Percentiles rank a stretch among this genome's conserved stretches.
Conservation (phyloP, 2,113 vertebrate genomes). For the Miniopterus natalensis region DNA sequence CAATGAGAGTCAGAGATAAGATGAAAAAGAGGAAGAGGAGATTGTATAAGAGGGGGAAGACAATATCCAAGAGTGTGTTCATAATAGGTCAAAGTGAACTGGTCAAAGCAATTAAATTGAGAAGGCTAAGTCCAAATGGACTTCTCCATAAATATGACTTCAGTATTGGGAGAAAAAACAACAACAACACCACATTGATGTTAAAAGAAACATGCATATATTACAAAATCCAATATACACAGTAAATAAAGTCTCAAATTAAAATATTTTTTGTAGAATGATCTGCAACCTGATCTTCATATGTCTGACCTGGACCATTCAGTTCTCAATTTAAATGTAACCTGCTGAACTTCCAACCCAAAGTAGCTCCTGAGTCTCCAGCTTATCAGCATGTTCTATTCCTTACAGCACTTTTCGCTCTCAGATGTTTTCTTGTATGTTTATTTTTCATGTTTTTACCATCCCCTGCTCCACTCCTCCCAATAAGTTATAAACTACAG, state of each 20-base stretch:
- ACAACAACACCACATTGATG: background rate
- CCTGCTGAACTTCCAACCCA: background rate
- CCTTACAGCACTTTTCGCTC: background rate
- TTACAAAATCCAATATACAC: slow-evolving; percentile 20
- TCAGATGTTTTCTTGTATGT: background rate
- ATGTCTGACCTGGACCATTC: background rate
- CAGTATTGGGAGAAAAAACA: background rate
- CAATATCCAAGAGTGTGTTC: background rate
- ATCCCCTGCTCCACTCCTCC: background rate
- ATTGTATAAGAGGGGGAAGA: background rate
- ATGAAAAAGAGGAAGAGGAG: slow-evolving; percentile 14
- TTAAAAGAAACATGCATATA: background rate
- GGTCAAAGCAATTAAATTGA: background rate
- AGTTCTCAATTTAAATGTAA: background rate
- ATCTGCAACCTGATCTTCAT: background rate
- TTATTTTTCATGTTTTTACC: slow-evolving; percentile 13
- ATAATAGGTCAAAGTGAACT: slow-evolving; percentile 1
- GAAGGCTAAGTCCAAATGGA: background rate
- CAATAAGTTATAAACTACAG: background rate
- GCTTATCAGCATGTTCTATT: background rate
- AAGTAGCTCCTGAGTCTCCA: background rate
- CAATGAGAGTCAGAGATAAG: slow-evolving; percentile 49
- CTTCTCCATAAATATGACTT: background rate
- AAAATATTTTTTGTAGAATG: background rate
- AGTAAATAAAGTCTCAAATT: slow-evolving; percentile 3